Base-by-base conservation (phyloP, 2,888 invertebrate genomes). In the Ceramica pisi region DNA sequence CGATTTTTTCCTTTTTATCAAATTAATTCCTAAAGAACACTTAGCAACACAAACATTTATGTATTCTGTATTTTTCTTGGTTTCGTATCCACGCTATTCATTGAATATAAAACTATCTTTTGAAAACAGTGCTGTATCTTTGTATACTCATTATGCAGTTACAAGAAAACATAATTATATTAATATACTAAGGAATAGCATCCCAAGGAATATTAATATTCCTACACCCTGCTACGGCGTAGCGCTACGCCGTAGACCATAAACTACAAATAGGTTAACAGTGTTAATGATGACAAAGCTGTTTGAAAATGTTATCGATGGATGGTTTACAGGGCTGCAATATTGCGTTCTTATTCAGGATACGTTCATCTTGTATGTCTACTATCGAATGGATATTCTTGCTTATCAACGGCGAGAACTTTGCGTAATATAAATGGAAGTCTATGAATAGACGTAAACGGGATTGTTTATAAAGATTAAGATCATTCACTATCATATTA, bases 171-270 rank as follows among this genome's bases (percentile, higher is more conserved):
- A 69, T 41, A n/a, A n/a, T n/a, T n/a, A 21, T 0, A 41, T 41
- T 41, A 6, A 14, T 0, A 10, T 9, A 35, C 35, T 23, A 1
- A 41, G 14, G 12, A 53, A 38, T 21, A 38, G 14, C 21, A n/a
- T 19, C 1, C 7, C 19, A 46, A 8, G 26, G 10, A 14, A 51
- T 23, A 26, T 23, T 14, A 19, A 21, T 46, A 31, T 26, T 26
- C 23, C 59, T 35, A 2, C 14, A 48, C 19, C 77, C 38, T 77
- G 78, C 71, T 74, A 74, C 71, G 71, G 56, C 78, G 71, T 78
- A 74, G 78, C 44, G 61, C 61, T 71, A 78, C 74, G 78, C 61
- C 74, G 74, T 70, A 74, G 78, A 7, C 21, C 16, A 38, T 31
- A 6, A 48, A 63, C 21, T 31, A 55, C 12, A 56, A 71, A 71